Evolutionary conservation across 2,113 vertebrate species (phyloP).

Genomic region (Tautogolabrus adspersus): DNA sequence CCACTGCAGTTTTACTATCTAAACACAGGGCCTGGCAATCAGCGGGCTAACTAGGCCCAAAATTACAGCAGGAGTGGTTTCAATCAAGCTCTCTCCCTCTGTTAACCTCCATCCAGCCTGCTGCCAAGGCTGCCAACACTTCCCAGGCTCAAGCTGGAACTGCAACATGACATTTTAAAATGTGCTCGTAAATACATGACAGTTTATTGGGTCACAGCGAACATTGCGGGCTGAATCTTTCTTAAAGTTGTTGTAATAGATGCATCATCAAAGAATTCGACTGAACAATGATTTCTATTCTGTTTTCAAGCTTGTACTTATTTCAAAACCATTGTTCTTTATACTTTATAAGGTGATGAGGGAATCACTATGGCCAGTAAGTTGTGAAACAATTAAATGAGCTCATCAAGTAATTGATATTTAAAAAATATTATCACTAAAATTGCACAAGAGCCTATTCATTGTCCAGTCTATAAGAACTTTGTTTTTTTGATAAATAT

Average conservation of each 20-base stretch:
- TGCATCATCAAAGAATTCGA: constrained; percentile 12
- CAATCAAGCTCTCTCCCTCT: constrained; percentile 64
- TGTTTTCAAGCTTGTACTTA: background rate
- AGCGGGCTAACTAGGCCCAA: constrained; percentile 79
- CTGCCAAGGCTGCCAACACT: constrained; percentile 60
- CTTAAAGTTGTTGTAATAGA: background rate
- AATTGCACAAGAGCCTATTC: constrained; percentile 19
- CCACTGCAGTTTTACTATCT: constrained; percentile 80
- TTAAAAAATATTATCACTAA: constrained; percentile 2
- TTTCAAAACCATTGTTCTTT: background rate
- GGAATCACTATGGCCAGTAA: background rate
- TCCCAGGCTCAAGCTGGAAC: constrained; percentile 52
- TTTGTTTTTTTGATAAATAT: constrained; percentile 58
- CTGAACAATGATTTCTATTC: constrained; percentile 12
- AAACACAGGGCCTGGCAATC: constrained; percentile 80
- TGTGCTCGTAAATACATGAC: constrained; percentile 43
- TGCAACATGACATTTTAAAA: constrained; percentile 51
- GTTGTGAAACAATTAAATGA: constrained; percentile 19
- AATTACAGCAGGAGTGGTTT: constrained; percentile 74
- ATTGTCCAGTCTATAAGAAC: constrained; percentile 20
- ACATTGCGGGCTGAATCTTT: constrained; percentile 13
- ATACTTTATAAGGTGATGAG: background rate
- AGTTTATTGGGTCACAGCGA: constrained; percentile 35
- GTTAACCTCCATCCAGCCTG: constrained; percentile 44
- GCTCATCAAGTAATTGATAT: constrained; percentile 13